A percentile compares a stretch with the other conserved stretches of the same genome.
phyloP scores from a whole-genome alignment of 2,113 vertebrate species.

The Poicephalus meyeri region DNA sequence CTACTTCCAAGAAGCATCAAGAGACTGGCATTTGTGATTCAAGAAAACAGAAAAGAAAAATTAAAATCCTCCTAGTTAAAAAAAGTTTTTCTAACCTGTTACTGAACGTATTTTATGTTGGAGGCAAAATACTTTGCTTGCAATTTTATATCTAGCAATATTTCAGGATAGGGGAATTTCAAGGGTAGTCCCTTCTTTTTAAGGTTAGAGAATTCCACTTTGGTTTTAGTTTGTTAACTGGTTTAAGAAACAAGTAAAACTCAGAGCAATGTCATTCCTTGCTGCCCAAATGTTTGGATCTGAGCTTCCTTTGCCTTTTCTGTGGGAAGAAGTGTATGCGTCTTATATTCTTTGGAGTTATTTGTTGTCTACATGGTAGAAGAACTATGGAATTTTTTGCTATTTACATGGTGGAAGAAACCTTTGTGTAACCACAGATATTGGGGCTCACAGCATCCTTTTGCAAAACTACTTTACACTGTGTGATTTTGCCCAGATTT shows the following conservation, averaged over 20 bases:
- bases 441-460: not conserved
- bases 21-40: not conserved
- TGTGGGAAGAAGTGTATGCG: not conserved
- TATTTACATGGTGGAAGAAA: not conserved
- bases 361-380: not conserved
- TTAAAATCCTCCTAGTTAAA: not conserved
- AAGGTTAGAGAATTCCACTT: not conserved
- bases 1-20: not conserved
- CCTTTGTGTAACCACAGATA: not conserved
- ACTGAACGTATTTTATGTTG: not conserved
- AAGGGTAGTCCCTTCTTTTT: not conserved
- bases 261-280: not conserved
- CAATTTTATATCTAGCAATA: not conserved
- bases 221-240: not conserved
- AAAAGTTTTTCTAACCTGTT: not conserved
- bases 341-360: not conserved
- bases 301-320: not conserved
- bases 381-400: not conserved
- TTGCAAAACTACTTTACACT: not conserved
- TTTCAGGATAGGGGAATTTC: not conserved
- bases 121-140: not conserved
- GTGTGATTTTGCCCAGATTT: not conserved
- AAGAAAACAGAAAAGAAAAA: not conserved
- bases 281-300: not conserved
- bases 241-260: not conserved